A percentile compares a stretch with the other conserved stretches of the same genome.
Evolutionary conservation across 2,888 invertebrate genomes (phyloP).

Genomic region (Tetropium fuscum): DNA sequence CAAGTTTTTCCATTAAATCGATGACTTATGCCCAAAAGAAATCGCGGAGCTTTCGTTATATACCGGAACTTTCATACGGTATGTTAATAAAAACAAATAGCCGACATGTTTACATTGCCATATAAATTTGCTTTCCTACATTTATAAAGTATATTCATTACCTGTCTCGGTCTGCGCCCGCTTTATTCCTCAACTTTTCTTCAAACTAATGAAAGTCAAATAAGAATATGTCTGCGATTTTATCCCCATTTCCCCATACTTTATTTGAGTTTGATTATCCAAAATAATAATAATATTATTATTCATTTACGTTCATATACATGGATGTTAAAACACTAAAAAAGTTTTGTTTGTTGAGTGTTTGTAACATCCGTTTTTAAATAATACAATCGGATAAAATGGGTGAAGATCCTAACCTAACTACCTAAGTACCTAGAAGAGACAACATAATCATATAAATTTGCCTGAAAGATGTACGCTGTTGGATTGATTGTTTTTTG

Average conservation of each 20-base stretch:
- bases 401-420: too few relatives aligned
- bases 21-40: conserved; percentile 52
- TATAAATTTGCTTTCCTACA: conserved; percentile 37
- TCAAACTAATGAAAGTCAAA: conserved; percentile 38
- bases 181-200: conserved; percentile 32
- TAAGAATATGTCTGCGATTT: conserved; percentile 13
- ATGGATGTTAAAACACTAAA: too few relatives aligned
- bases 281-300: background rate
- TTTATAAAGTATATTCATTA: conserved; percentile 42
- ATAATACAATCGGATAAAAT: too few relatives aligned
- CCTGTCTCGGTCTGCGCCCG: conserved; percentile 25
- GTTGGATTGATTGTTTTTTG: too few relatives aligned
- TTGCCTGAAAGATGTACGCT: too few relatives aligned
- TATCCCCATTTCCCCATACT: background rate
- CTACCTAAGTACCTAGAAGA: too few relatives aligned
- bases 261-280: background rate
- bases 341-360: too few relatives aligned
- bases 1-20: conserved; percentile 63
- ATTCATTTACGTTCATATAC: background rate
- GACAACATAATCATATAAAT: too few relatives aligned
- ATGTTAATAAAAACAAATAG: conserved; percentile 43
- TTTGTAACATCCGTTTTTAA: too few relatives aligned
- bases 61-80: conserved; percentile 39
- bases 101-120: conserved; percentile 38
- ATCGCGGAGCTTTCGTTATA: conserved; percentile 45